Evolutionary conservation across 2,797 vertebrate species (phyloP), one percentile per base, ranked within the genome.

Genomic region (Pipistrellus nathusii): DNA sequence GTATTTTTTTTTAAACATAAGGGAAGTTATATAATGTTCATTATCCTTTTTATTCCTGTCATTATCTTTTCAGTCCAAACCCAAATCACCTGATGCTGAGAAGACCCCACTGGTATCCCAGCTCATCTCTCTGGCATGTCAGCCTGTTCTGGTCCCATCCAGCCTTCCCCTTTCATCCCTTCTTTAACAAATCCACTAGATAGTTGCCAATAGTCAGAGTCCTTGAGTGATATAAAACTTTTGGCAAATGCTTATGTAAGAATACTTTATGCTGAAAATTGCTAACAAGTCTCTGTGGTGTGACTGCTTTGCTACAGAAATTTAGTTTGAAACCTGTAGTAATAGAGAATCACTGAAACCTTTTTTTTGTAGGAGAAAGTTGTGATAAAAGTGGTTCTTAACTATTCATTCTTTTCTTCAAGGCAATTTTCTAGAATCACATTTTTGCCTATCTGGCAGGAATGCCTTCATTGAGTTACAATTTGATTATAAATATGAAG

Each of bases 281-380:
- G 57, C 64, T 83, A 85, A 62, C 15, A 38, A 38, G 66, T 46
- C 72, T 81, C 66, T 71, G 46, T 94, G 71, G 71, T 46, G 32
- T 7, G 76, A 41, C 25, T 80, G 25, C 80, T 90, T 88, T 81
- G 84, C 32, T 72, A 27, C 25, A 73, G 88, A 87, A 53, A 90
- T 85, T 94, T 80, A 89, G 27, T 89, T 76, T 89, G 85, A 86
- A 86, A 83, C 13, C 23, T 93, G 55, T 94, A 82, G 64, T 83
- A 72, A 89, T 84, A 44, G 35, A 76, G 75, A 91, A 84, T 93
- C 77, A 59, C 57, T 77, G n/a, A 84, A 93, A 59, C 5, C 21
- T 57, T 73, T 88, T 4, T 86, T 86, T 80, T 91, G 64, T 83
- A 75, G 78, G 87, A 91, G 30, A 90, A 66, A 71, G 17, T 46